These are phyloP conservation scores for Tetranychus piercei DNA, from an alignment of 2,888 invertebrate genomes.

Conservation along the genomic window DNA sequence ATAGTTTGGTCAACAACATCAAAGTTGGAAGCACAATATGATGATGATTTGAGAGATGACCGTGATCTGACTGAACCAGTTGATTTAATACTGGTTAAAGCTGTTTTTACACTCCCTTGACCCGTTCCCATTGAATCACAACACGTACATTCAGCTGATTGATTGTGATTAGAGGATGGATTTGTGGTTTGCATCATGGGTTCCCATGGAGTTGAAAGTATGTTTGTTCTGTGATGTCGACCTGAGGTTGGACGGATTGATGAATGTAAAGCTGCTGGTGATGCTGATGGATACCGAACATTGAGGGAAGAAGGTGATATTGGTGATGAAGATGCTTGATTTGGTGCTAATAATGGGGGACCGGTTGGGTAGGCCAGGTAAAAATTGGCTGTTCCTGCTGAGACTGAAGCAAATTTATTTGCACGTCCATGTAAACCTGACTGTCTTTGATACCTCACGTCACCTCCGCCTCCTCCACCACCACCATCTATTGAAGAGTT, in stretches of 20 bases:
- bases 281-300: neutral
- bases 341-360: neutral
- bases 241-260: conserved; percentile 5
- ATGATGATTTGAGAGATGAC: conserved; percentile 1
- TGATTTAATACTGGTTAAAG: neutral
- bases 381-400: neutral
- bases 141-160: conserved; percentile 6
- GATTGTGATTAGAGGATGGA: neutral
- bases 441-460: neutral
- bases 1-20: neutral
- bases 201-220: conserved; percentile 7
- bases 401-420: conserved; percentile 6
- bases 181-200: neutral
- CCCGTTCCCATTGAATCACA: neutral
- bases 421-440: neutral
- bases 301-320: neutral
- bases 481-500: neutral
- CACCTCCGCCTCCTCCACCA: neutral
- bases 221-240: neutral
- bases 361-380: neutral
- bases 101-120: neutral
- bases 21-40: neutral
- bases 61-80: neutral
- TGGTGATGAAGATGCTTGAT: neutral
- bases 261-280: neutral